phyloP scores from a whole-genome alignment of 2,113 vertebrate genomes.

The Struthio camelus region DNA sequence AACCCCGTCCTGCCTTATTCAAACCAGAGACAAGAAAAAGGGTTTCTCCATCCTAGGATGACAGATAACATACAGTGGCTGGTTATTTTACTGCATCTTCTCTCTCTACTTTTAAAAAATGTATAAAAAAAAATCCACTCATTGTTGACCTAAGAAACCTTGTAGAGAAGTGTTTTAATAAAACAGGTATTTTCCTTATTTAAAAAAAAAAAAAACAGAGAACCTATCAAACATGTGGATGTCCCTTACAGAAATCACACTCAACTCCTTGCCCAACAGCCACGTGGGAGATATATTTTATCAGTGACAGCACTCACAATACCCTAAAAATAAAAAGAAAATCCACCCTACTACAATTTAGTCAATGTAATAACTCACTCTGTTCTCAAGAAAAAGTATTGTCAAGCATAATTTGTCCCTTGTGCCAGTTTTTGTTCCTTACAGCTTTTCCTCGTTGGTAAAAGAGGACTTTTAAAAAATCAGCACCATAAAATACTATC shows the following conservation, averaged over 20 bases:
- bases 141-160: background rate
- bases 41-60: background rate
- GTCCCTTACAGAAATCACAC: background rate
- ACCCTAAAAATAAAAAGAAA: background rate
- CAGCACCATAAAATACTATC: background rate
- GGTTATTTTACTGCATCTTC: background rate
- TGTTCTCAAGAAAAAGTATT: background rate
- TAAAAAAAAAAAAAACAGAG: background rate
- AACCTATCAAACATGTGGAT: background rate
- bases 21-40: background rate
- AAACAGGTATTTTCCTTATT: background rate
- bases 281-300: background rate
- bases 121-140: background rate
- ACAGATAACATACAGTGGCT: background rate
- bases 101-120: background rate
- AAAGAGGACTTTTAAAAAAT: background rate
- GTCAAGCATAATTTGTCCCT: background rate
- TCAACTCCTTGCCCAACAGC: background rate
- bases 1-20: background rate
- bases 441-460: background rate
- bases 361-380: background rate
- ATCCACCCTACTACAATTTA: background rate
- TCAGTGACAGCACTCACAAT: background rate
- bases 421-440: background rate
- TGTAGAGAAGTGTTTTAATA: background rate